Conservation (phyloP, 2,888 invertebrate genomes). For the Papilio protenor region DNA sequence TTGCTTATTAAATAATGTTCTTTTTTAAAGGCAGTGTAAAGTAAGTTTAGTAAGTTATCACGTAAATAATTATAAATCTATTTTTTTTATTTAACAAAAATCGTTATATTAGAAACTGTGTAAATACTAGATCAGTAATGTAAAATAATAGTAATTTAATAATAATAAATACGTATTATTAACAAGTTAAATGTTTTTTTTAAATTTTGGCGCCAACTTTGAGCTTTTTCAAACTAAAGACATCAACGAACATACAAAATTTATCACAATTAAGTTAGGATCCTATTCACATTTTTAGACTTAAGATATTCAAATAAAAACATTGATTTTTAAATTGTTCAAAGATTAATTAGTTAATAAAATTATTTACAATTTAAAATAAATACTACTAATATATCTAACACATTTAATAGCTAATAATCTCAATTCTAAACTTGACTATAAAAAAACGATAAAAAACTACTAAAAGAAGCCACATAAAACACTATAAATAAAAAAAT, state of each 20-base stretch:
- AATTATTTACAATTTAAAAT: neutral
- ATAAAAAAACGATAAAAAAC: neutral
- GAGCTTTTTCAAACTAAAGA: slow-evolving; percentile 27
- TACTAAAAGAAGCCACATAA: neutral
- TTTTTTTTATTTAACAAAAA: too few relatives aligned
- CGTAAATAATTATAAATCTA: too few relatives aligned
- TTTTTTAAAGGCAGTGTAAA: too few relatives aligned
- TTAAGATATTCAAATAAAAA: neutral
- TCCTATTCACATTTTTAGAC: neutral
- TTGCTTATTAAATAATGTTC: too few relatives aligned
- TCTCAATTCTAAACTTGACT: neutral
- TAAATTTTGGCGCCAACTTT: slow-evolving; percentile 1
- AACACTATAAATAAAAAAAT: slow-evolving; percentile 11
- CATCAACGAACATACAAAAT: slow-evolving; percentile 38
- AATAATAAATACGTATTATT: neutral
- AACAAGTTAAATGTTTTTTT: neutral
- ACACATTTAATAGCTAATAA: too few relatives aligned
- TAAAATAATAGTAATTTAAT: neutral
- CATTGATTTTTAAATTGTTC: neutral
- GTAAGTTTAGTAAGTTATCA: too few relatives aligned
- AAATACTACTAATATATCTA: neutral
- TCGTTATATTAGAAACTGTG: too few relatives aligned
- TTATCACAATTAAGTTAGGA: slow-evolving; percentile 10
- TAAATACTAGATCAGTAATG: neutral
- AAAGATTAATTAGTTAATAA: too few relatives aligned